Percentiles rank a stretch among this genome's conserved stretches.
Evolutionary conservation across 2,888 invertebrate genomes (phyloP).

Genomic region (Coelinius sp.): DNA sequence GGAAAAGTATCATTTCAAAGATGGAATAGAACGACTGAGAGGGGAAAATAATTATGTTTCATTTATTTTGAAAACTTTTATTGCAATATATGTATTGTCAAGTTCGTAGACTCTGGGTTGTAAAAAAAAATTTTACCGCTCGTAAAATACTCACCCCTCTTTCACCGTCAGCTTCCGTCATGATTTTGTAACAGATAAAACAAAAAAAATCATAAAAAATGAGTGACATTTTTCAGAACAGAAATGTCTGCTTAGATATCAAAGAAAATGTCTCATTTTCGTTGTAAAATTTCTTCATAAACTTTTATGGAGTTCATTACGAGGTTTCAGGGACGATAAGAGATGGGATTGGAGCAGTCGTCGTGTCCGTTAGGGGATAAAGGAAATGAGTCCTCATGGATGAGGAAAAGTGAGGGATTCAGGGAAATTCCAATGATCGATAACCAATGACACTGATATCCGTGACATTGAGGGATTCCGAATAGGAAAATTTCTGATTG

Average conservation of each 20-base stretch:
- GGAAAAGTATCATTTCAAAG: background rate
- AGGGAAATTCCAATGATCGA: slow-evolving; percentile 45
- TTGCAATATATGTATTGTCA: slow-evolving; percentile 29
- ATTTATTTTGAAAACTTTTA: slow-evolving; percentile 38
- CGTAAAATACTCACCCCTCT: slow-evolving; percentile 34
- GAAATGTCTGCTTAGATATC: background rate
- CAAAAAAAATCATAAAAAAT: background rate
- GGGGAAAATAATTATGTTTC: slow-evolving; percentile 7
- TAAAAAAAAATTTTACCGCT: slow-evolving; percentile 42
- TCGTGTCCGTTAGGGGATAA: slow-evolving; percentile 25
- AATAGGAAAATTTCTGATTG: background rate
- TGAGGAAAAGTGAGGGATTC: slow-evolving; percentile 6
- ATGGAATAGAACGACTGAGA: background rate
- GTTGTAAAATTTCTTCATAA: background rate
- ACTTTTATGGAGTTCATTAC: background rate
- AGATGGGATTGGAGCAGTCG: background rate
- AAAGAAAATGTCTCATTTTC: background rate
- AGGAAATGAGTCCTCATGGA: slow-evolving; percentile 44
- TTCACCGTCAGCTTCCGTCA: background rate
- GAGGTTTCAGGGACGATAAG: background rate
- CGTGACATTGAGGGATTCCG: slow-evolving; percentile 32
- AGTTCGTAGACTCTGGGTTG: slow-evolving; percentile 27
- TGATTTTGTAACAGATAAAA: background rate
- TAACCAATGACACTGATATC: slow-evolving; percentile 43
- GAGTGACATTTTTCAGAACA: background rate